Conservation (phyloP, 2,797 vertebrate genomes). For the Sphenopsis melanotis region DNA sequence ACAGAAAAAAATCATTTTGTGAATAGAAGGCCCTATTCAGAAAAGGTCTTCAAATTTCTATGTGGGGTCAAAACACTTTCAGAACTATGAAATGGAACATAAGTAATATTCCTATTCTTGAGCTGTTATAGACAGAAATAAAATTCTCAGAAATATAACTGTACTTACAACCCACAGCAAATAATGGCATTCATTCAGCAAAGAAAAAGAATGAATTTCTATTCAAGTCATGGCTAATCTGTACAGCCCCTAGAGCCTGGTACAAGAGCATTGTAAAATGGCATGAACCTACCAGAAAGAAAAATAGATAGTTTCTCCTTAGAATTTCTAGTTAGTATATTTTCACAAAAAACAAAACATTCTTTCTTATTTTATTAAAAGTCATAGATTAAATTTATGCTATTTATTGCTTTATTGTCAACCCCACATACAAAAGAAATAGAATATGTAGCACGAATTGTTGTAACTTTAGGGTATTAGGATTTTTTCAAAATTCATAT, state of each 20-base stretch:
- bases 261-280: not conserved
- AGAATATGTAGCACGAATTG: not conserved
- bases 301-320: not conserved
- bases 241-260: not conserved
- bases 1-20: constrained; percentile 43
- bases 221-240: constrained; percentile 53
- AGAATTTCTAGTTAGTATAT: not conserved
- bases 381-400: not conserved
- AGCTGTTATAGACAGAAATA: constrained; percentile 48
- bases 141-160: constrained; percentile 54
- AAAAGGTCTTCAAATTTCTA: constrained; percentile 58
- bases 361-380: not conserved
- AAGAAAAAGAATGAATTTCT: constrained; percentile 50
- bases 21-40: constrained; percentile 57
- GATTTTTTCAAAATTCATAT: not conserved
- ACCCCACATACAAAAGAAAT: accelerated
- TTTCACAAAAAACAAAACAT: not conserved
- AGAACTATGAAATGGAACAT: constrained; percentile 50
- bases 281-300: not conserved
- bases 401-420: not conserved
- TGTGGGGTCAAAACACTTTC: constrained; percentile 57
- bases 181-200: constrained; percentile 56
- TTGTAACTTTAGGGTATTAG: not conserved
- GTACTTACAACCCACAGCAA: constrained; percentile 37
- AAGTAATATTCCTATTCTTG: constrained; percentile 57